phyloP scores from a whole-genome alignment of 37 sponge, comb jelly and placozoan genomes.

The Axinella damicornis region DNA sequence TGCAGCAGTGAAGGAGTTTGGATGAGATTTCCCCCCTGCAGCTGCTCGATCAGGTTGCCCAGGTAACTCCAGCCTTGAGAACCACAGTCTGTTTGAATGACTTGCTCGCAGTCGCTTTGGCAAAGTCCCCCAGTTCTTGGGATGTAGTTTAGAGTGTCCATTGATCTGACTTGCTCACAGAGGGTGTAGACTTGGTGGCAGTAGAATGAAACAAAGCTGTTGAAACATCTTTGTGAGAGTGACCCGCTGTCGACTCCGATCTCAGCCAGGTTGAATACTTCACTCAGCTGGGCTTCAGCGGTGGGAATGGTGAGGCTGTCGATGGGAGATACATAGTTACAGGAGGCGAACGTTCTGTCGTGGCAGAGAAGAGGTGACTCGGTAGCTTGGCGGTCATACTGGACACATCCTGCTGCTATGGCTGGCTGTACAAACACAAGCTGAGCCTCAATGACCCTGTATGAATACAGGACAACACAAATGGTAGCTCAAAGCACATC shows the following conservation, averaged over 20 bases:
- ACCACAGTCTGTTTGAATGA: constrained; percentile 18
- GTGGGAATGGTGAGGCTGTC: background rate
- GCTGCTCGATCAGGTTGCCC: constrained; percentile 8
- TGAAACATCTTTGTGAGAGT: background rate
- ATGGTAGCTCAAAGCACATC: too few relatives aligned
- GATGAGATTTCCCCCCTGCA: background rate
- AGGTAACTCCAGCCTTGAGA: constrained; percentile 5
- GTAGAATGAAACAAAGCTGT: constrained; percentile 22
- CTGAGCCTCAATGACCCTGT: too few relatives aligned
- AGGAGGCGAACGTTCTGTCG: background rate
- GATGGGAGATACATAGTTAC: background rate
- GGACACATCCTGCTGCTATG: background rate
- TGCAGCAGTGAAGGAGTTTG: background rate
- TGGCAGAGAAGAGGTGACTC: background rate
- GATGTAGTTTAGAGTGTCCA: background rate
- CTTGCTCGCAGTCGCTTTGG: constrained; percentile 3
- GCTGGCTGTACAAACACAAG: too few relatives aligned
- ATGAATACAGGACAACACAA: too few relatives aligned
- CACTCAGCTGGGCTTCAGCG: constrained; percentile 7
- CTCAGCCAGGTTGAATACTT: constrained; percentile 3
- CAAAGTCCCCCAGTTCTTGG: background rate
- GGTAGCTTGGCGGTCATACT: background rate
- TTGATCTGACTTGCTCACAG: background rate
- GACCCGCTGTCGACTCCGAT: background rate
- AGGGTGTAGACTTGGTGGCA: constrained; percentile 37